Conservation (phyloP, 2,797 vertebrate genomes). For the Myotis myotis region DNA sequence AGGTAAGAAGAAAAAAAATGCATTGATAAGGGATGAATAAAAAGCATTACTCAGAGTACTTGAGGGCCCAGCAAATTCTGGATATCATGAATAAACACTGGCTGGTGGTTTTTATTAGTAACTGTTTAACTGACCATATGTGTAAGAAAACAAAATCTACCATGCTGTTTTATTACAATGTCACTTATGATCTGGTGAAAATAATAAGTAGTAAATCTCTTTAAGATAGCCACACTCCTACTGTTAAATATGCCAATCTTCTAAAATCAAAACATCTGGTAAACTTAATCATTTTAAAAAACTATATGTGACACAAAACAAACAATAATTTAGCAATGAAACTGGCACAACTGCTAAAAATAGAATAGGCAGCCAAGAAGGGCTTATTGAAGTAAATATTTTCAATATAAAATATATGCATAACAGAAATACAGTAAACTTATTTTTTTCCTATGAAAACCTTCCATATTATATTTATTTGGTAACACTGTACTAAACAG, state of each 20-base stretch:
- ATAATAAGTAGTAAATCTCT: neutral
- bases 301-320: neutral
- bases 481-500: neutral
- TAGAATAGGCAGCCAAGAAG: neutral
- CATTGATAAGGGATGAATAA: neutral
- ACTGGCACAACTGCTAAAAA: neutral
- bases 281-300: conserved; percentile 23
- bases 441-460: conserved; percentile 10
- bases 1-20: neutral
- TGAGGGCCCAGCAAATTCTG: neutral
- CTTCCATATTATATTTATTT: neutral
- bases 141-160: neutral
- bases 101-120: neutral
- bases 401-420: neutral
- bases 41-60: neutral
- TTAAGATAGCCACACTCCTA: neutral
- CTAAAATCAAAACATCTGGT: neutral
- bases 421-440: neutral
- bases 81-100: neutral
- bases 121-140: neutral
- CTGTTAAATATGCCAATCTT: neutral
- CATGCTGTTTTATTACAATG: neutral
- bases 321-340: neutral
- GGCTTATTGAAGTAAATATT: neutral
- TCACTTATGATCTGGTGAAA: neutral